Conservation (phyloP, 2,113 vertebrate species). For the Cinclus mexicanus region DNA sequence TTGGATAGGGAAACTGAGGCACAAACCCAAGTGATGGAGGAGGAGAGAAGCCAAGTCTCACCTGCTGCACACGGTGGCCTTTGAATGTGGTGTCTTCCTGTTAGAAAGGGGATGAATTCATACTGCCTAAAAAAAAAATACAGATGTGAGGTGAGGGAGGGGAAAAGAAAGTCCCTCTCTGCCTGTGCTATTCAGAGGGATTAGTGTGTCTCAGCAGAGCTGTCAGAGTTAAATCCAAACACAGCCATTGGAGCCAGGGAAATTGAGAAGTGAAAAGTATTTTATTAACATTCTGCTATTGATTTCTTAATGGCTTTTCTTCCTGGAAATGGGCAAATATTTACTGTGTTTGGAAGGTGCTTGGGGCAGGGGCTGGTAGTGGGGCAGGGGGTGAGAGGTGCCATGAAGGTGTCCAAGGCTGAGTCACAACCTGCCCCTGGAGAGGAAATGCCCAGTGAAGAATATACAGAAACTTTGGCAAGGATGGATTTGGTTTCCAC, state of each 20-base stretch:
- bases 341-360: background rate
- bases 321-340: constrained; percentile 52
- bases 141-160: background rate
- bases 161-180: background rate
- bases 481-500: background rate
- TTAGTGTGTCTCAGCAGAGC: background rate
- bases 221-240: background rate
- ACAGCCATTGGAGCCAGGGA: background rate
- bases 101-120: background rate
- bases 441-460: background rate
- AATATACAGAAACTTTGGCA: accelerated
- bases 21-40: background rate
- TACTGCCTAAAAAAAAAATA: background rate
- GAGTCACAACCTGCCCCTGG: background rate
- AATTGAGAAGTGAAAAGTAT: background rate
- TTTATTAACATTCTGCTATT: constrained; percentile 53
- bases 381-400: background rate
- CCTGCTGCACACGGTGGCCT: background rate
- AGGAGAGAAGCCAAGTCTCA: background rate
- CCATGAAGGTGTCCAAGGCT: background rate
- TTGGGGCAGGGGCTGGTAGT: background rate
- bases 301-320: constrained; percentile 63
- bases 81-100: accelerated
- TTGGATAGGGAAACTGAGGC: background rate
- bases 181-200: background rate